phyloP scores from a whole-genome alignment of 2,888 invertebrate species.

The Cheilosia grossa region DNA sequence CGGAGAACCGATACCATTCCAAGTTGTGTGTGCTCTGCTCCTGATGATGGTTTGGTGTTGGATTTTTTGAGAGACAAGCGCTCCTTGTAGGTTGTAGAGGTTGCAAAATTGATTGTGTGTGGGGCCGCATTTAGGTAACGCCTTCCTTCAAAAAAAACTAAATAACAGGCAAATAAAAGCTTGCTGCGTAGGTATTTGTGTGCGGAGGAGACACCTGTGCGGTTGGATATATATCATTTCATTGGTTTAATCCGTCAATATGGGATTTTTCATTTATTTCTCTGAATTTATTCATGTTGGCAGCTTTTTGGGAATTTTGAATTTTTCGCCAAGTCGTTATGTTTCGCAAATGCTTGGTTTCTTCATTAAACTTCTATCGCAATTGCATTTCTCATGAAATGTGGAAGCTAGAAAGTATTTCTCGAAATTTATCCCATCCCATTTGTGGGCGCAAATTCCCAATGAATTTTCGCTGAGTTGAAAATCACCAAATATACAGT shows the following conservation, averaged over 20 bases:
- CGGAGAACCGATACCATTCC: conserved; percentile 34
- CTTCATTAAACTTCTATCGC: neutral
- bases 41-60: conserved; percentile 67
- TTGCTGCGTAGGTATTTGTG: conserved; percentile 44
- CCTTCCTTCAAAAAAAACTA: conserved; percentile 73
- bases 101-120: conserved; percentile 75
- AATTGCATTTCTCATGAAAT: conserved; percentile 21
- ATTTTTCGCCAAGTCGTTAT: conserved; percentile 56
- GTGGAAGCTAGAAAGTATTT: conserved; percentile 14
- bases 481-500: conserved; percentile 48
- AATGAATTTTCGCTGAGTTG: conserved; percentile 71
- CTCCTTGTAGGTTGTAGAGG: conserved; percentile 71
- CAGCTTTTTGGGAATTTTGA: conserved; percentile 33
- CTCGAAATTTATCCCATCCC: conserved; percentile 42
- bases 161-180: conserved; percentile 64
- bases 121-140: conserved; percentile 76
- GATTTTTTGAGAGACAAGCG: conserved; percentile 73
- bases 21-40: conserved; percentile 41
- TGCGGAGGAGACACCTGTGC: conserved; percentile 66
- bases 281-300: neutral
- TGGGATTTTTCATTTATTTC: conserved; percentile 56
- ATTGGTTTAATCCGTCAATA: conserved; percentile 72
- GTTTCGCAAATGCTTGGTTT: neutral
- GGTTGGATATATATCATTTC: conserved; percentile 73
- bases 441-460: conserved; percentile 42